Conservation (phyloP, 2,888 invertebrate genomes). For the Elegia similella region DNA sequence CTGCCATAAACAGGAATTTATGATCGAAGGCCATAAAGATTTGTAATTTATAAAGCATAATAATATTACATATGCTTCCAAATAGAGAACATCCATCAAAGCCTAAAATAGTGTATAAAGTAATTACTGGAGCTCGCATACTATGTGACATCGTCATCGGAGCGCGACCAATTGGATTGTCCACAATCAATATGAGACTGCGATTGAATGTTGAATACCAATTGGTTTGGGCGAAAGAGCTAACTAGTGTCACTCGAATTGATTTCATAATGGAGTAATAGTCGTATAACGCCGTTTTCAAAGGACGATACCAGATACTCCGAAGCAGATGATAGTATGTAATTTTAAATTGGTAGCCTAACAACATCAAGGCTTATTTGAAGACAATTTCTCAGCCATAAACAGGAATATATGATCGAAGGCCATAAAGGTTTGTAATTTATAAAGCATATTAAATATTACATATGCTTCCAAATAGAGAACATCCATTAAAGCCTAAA, state of each 20-base stretch:
- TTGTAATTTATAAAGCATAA: background rate
- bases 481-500: background rate
- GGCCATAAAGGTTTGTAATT: background rate
- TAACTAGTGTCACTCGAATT: conserved; percentile 11
- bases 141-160: conserved; percentile 20
- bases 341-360: too few species aligned
- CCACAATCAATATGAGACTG: conserved; percentile 22
- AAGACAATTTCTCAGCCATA: background rate
- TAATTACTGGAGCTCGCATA: conserved; percentile 15
- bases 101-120: background rate
- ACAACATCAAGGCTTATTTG: too few species aligned
- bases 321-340: too few species aligned
- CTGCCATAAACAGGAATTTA: background rate
- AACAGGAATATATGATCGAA: too few species aligned
- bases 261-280: too few species aligned
- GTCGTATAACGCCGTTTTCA: too few species aligned
- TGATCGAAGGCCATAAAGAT: too few species aligned
- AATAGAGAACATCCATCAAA: background rate
- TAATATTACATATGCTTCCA: background rate
- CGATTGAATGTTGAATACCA: conserved; percentile 22
- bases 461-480: background rate
- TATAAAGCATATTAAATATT: background rate
- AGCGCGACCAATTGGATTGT: conserved; percentile 20
- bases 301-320: too few species aligned
- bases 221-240: conserved; percentile 15